Evolutionary conservation across 2,888 invertebrate genomes (phyloP).

Genomic region (Tortrix viridana): DNA sequence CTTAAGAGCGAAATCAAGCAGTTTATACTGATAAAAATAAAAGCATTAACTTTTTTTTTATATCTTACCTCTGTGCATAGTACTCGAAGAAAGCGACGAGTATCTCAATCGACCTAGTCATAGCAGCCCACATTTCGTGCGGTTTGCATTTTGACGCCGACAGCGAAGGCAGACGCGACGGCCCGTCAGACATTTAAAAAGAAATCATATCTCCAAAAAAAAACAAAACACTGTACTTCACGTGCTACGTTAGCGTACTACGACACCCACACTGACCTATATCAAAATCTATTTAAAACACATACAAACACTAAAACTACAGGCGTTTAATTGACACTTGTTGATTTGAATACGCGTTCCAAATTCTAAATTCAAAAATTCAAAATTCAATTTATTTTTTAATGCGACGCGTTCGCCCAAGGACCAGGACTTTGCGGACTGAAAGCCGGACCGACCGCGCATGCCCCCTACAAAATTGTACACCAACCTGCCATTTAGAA

Average conservation of each 20-base stretch:
- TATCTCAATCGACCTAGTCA: slow-evolving; percentile 91
- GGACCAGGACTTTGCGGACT: slow-evolving; percentile 60
- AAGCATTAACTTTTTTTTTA: too few relatives aligned
- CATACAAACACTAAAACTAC: not conserved
- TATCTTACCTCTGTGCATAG: slow-evolving; percentile 88
- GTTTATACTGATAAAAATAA: too few relatives aligned
- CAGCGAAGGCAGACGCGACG: slow-evolving; percentile 61
- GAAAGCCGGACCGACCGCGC: slow-evolving; percentile 59
- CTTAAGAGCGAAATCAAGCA: too few relatives aligned
- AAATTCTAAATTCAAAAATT: slow-evolving; percentile 13
- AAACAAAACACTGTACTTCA: slow-evolving; percentile 30
- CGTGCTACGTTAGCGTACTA: slow-evolving; percentile 36
- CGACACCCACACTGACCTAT: slow-evolving; percentile 53
- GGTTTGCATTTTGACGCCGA: slow-evolving; percentile 78
- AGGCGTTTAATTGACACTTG: slow-evolving; percentile 43
- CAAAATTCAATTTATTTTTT: slow-evolving; percentile 23
- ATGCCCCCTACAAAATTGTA: slow-evolving; percentile 64
- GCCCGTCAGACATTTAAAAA: slow-evolving; percentile 72
- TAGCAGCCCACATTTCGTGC: slow-evolving; percentile 91
- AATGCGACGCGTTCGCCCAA: slow-evolving; percentile 53
- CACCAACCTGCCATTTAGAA: slow-evolving; percentile 48
- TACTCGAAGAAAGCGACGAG: slow-evolving; percentile 93
- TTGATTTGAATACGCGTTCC: slow-evolving; percentile 37
- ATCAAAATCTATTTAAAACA: slow-evolving; percentile 30
- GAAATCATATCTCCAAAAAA: slow-evolving; percentile 49